phyloP scores from a whole-genome alignment of 2,888 invertebrate genomes.

The Drosophila maculinotata region DNA sequence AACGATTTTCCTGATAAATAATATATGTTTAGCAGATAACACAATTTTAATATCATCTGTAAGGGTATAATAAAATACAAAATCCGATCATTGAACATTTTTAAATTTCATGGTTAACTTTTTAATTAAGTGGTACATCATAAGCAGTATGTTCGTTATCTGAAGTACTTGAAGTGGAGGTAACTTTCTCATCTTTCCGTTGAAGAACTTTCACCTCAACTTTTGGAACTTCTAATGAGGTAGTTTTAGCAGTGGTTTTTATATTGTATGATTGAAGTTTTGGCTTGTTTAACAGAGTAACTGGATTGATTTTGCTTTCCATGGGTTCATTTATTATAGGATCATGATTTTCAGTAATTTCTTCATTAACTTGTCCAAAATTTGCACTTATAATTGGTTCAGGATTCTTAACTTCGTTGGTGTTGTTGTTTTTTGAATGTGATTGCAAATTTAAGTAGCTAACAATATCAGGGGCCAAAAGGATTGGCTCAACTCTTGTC shows the following conservation, averaged over 20 bases:
- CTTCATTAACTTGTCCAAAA: too few relatives aligned
- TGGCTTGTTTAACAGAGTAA: too few relatives aligned
- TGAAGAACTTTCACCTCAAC: not conserved
- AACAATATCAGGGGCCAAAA: not conserved
- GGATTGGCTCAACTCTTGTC: not conserved
- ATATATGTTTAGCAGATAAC: too few relatives aligned
- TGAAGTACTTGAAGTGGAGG: not conserved
- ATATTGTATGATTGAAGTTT: not conserved
- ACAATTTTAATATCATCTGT: not conserved
- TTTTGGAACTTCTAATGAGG: not conserved
- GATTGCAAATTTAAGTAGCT: not conserved
- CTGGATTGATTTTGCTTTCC: not conserved
- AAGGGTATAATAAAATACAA: too few relatives aligned
- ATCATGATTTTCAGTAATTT: not conserved
- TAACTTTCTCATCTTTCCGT: not conserved
- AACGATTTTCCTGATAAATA: too few relatives aligned
- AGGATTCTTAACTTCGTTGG: not conserved
- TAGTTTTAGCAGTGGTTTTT: not conserved
- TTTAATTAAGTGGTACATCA: constrained; percentile 23
- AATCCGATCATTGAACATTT: too few relatives aligned
- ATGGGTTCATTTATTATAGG: not conserved
- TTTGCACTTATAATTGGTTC: too few relatives aligned
- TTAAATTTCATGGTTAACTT: not conserved
- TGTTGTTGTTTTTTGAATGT: not conserved
- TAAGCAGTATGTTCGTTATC: constrained; percentile 12